Evolutionary conservation across 2,113 vertebrate genomes (phyloP).

Genomic region (Alexandromys fortis): DNA sequence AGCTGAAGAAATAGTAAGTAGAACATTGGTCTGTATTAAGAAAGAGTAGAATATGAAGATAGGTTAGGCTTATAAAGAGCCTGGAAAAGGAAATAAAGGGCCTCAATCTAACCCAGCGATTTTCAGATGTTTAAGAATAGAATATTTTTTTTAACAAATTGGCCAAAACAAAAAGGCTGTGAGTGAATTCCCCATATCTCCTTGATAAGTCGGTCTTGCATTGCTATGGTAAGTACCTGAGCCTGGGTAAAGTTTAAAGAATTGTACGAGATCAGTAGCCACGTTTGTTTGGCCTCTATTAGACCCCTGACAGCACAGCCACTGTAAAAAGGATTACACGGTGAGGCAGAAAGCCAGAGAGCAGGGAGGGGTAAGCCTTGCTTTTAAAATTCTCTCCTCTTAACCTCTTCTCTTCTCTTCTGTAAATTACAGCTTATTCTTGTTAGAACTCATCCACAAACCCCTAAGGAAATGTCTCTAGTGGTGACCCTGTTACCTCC

Average conservation of each 20-base stretch:
- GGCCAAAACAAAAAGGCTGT: neutral
- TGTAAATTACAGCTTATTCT: neutral
- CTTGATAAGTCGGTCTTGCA: neutral
- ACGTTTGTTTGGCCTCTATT: neutral
- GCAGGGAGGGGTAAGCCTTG: neutral
- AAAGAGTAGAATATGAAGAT: conserved; percentile 48
- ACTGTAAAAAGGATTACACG: neutral
- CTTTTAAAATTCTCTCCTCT: neutral
- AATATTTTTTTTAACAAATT: conserved; percentile 42
- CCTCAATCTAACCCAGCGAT: conserved; percentile 13
- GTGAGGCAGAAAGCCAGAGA: neutral
- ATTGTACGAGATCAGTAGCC: neutral
- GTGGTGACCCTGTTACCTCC: neutral
- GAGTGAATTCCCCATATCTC: neutral
- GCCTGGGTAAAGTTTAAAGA: neutral
- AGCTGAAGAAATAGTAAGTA: conserved; percentile 43
- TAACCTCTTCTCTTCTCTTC: neutral
- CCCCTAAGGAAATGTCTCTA: neutral
- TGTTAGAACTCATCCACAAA: neutral
- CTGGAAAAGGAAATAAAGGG: conserved; percentile 48
- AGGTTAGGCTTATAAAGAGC: conserved; percentile 13
- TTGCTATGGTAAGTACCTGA: neutral
- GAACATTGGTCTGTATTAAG: conserved; percentile 27
- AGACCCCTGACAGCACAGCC: neutral
- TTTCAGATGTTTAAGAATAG: conserved; percentile 20